phyloP scores from a whole-genome alignment of 2,888 invertebrate genomes.

The Synergus gifuensis region DNA sequence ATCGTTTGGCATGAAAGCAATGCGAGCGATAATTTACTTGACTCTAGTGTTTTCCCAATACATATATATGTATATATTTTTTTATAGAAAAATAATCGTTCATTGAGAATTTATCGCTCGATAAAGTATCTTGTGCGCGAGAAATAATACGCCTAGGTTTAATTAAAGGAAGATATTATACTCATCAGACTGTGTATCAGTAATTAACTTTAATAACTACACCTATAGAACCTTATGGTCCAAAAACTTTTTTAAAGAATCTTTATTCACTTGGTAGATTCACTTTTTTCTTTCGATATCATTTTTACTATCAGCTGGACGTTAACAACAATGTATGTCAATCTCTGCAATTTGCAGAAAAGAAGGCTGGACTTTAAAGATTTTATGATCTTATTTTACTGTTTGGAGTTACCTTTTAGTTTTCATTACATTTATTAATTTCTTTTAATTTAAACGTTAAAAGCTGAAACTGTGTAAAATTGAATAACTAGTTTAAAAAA shows the following conservation, averaged over 20 bases:
- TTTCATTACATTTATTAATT: neutral
- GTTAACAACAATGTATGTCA: neutral
- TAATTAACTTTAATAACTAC: neutral
- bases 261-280: neutral
- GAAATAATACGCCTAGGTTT: constrained; percentile 10
- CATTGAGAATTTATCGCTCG: constrained; percentile 37
- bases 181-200: constrained; percentile 26
- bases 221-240: constrained; percentile 29
- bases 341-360: neutral
- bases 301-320: neutral
- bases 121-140: constrained; percentile 33
- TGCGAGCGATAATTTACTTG: constrained; percentile 36
- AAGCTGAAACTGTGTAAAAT: too few relatives aligned
- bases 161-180: constrained; percentile 33
- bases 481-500: too few relatives aligned
- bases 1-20: constrained; percentile 3
- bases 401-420: neutral
- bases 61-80: constrained; percentile 9
- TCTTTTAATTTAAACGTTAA: neutral
- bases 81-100: constrained; percentile 22
- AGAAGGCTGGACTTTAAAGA: neutral
- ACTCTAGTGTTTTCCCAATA: neutral
- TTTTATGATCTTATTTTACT: neutral
- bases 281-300: constrained; percentile 4
- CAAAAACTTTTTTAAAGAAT: constrained; percentile 13